Percentiles rank a stretch among this genome's conserved stretches.
Conservation (phyloP, 2,797 vertebrate species). For the Eulemur mongoz region DNA sequence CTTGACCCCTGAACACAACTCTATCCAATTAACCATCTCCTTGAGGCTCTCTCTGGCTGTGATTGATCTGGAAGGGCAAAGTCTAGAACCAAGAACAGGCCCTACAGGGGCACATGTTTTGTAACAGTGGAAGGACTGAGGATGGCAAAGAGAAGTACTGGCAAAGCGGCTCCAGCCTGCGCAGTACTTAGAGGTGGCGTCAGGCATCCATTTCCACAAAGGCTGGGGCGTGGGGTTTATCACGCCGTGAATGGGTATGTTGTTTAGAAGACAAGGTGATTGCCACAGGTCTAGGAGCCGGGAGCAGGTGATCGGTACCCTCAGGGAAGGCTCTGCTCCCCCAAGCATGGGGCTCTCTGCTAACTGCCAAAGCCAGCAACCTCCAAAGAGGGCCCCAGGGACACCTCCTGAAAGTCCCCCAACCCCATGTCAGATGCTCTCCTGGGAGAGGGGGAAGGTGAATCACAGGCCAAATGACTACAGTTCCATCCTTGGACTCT, state of each 20-base stretch:
- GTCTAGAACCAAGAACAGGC: not conserved
- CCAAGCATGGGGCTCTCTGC: not conserved
- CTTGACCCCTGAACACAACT: not conserved
- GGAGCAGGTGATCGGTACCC: not conserved
- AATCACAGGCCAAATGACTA: not conserved
- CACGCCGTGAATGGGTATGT: not conserved
- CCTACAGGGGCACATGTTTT: not conserved
- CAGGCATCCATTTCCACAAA: not conserved
- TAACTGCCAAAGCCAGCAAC: not conserved
- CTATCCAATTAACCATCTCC: not conserved
- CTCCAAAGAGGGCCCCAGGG: not conserved
- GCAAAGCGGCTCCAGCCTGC: fast-evolving
- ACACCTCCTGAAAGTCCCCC: not conserved
- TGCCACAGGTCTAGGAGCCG: not conserved
- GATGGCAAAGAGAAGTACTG: not conserved
- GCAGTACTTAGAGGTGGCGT: not conserved
- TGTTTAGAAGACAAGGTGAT: not conserved
- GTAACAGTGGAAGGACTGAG: fast-evolving
- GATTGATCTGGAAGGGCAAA: not conserved
- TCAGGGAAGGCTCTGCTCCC: not conserved
- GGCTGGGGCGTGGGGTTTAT: not conserved
- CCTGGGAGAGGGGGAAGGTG: fast-evolving
- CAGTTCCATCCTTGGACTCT: not conserved
- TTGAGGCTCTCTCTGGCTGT: not conserved
- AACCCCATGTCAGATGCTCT: not conserved